Conservation (phyloP, 2,113 vertebrate species). For the Oxyruncus cristatus region DNA sequence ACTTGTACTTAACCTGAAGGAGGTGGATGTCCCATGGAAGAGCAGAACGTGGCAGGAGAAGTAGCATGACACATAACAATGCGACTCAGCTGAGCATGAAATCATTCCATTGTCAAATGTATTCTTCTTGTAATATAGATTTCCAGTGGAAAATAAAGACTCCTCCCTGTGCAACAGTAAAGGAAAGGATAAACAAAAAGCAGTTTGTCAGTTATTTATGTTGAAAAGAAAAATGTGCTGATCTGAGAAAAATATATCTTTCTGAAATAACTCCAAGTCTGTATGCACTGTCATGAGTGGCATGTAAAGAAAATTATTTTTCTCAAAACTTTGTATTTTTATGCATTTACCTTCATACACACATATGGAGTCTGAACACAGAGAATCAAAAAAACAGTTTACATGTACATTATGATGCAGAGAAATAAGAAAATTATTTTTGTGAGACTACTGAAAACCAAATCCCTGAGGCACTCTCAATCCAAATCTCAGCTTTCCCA, state of each 20-base stretch:
- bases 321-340: background rate
- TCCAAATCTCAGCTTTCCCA: background rate
- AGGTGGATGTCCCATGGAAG: background rate
- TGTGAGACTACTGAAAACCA: background rate
- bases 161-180: background rate
- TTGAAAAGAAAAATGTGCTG: background rate
- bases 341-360: background rate
- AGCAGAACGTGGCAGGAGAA: background rate
- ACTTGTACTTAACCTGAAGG: background rate
- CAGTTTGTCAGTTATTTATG: background rate
- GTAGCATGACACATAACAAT: background rate
- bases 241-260: background rate
- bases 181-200: background rate
- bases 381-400: background rate
- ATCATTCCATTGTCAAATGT: background rate
- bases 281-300: background rate
- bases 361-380: background rate
- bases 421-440: background rate
- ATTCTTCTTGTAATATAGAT: rapidly evolving
- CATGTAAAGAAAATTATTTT: background rate
- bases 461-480: background rate
- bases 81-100: background rate
- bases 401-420: background rate
- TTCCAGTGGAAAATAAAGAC: background rate
- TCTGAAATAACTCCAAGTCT: background rate